phyloP scores from a whole-genome alignment of 2,113 vertebrate genomes.

The Himantopus leucocephalus region DNA sequence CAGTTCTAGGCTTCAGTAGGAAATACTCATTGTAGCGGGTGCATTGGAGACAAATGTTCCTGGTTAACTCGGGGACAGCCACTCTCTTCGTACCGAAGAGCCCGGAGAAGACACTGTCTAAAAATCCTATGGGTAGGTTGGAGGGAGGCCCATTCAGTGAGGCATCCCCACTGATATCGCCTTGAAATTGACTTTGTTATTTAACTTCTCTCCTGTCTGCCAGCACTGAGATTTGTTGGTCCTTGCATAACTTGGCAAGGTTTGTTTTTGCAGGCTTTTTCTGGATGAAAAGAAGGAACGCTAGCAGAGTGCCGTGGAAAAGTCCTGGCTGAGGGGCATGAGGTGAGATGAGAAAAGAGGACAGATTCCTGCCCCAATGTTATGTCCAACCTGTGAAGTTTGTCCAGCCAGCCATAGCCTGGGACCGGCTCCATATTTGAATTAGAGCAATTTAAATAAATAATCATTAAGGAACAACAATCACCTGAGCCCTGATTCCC shows the following conservation, averaged over 20 bases:
- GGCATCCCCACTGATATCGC: not conserved
- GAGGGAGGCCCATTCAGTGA: not conserved
- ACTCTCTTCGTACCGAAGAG: not conserved
- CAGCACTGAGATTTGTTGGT: not conserved
- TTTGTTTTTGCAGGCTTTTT: constrained; percentile 46
- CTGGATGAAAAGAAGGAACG: not conserved
- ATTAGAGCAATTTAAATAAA: constrained; percentile 31
- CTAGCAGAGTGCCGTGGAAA: not conserved
- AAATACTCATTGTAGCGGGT: not conserved
- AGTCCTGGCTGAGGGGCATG: accelerated
- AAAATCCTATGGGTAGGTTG: not conserved
- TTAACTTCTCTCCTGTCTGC: constrained; percentile 10
- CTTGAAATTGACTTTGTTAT: constrained; percentile 33
- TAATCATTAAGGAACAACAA: constrained; percentile 28
- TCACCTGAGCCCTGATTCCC: not conserved
- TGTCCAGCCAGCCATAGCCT: not conserved
- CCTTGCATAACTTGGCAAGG: constrained; percentile 19
- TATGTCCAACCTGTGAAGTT: not conserved
- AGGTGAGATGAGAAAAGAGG: not conserved
- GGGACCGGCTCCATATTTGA: not conserved
- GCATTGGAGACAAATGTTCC: not conserved
- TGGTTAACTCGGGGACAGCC: not conserved
- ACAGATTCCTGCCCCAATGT: not conserved
- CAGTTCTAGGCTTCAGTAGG: not conserved
- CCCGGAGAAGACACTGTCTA: not conserved